Conservation (phyloP, 2,113 vertebrate species). For the Bagarius yarrelli region DNA sequence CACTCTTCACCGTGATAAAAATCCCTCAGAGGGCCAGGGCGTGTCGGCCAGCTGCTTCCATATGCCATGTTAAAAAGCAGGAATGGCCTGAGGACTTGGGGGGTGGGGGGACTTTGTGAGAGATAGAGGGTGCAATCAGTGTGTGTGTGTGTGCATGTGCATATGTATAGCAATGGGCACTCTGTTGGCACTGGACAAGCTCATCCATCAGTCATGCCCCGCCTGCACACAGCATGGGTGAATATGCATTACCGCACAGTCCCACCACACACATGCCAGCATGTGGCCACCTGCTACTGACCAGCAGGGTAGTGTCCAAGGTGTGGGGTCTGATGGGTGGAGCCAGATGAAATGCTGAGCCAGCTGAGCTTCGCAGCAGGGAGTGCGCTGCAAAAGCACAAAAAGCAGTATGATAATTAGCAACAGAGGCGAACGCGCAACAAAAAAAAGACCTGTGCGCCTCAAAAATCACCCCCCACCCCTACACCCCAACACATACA, state of each 20-base stretch:
- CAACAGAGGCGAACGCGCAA: slow-evolving; percentile 49
- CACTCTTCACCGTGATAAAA: slow-evolving; percentile 13
- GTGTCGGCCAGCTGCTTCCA: slow-evolving; percentile 21
- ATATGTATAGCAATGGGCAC: slow-evolving; percentile 41
- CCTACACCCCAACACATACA: not conserved
- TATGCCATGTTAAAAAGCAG: slow-evolving; percentile 2
- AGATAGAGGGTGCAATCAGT: not conserved
- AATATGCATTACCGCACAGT: slow-evolving; percentile 57
- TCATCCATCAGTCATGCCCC: slow-evolving; percentile 31
- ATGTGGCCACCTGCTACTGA: slow-evolving; percentile 69
- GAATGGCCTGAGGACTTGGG: slow-evolving; percentile 23
- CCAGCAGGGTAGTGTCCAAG: slow-evolving; percentile 50
- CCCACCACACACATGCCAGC: slow-evolving; percentile 69
- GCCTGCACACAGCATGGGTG: slow-evolving; percentile 17
- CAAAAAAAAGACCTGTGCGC: slow-evolving; percentile 46
- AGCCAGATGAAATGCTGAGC: slow-evolving; percentile 8
- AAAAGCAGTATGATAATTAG: slow-evolving; percentile 61
- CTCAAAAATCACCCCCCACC: not conserved
- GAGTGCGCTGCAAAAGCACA: slow-evolving; percentile 1
- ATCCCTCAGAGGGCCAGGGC: slow-evolving; percentile 1
- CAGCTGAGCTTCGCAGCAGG: not conserved
- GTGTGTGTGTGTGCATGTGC: not conserved
- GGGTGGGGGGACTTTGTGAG: not conserved
- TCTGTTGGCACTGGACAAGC: slow-evolving; percentile 35
- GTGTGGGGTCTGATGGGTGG: slow-evolving; percentile 39